Evolutionary conservation across 2,888 invertebrate genomes (phyloP).

Genomic region (Caradrina kadenii): DNA sequence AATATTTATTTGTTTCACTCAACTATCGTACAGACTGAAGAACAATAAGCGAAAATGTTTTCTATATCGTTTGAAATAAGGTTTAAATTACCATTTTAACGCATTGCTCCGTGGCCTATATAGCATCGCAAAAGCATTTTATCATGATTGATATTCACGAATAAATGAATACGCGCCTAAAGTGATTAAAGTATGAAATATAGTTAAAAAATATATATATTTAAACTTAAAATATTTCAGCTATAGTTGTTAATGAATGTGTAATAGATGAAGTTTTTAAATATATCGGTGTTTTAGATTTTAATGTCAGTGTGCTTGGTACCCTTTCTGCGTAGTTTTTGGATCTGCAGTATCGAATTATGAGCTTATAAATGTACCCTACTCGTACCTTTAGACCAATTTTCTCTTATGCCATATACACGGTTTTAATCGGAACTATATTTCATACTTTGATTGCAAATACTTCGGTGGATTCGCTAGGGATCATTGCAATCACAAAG

Average conservation of each 20-base stretch:
- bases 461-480: constrained; percentile 42
- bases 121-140: constrained; percentile 58
- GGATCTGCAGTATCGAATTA: constrained; percentile 51
- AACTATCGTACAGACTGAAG: constrained; percentile 27
- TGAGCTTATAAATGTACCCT: constrained; percentile 48
- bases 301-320: constrained; percentile 44
- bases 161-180: constrained; percentile 21
- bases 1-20: constrained; percentile 31
- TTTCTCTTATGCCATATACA: constrained; percentile 48
- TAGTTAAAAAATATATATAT: constrained; percentile 12
- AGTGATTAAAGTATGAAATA: constrained; percentile 56
- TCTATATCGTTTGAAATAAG: constrained; percentile 53
- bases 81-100: constrained; percentile 58
- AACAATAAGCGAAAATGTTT: constrained; percentile 58
- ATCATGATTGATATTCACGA: constrained; percentile 49
- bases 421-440: constrained; percentile 36
- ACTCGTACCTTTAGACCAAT: constrained; percentile 50
- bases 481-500: constrained; percentile 67
- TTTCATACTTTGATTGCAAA: constrained; percentile 56
- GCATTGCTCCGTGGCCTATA: constrained; percentile 46
- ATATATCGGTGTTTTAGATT: constrained; percentile 54
- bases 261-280: constrained; percentile 50
- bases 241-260: constrained; percentile 42
- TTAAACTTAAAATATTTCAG: constrained; percentile 45
- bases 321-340: constrained; percentile 46